phyloP scores from a whole-genome alignment of 2,797 vertebrate species.

The Centropyge bicolor region DNA sequence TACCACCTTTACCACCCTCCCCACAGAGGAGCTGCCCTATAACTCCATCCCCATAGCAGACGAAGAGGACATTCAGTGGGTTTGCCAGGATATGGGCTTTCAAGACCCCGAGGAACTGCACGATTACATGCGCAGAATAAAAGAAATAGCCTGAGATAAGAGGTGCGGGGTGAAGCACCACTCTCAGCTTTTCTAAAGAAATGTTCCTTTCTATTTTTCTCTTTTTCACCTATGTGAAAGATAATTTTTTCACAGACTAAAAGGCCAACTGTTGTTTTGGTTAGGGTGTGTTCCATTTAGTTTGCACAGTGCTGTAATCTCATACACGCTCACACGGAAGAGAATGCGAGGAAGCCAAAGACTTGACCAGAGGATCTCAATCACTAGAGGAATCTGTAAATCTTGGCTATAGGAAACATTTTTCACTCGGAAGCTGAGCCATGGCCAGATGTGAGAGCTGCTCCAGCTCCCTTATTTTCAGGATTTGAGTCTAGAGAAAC shows the following conservation, averaged over 20 bases:
- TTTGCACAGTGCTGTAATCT: slow-evolving; percentile 86
- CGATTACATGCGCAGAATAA: slow-evolving; percentile 97
- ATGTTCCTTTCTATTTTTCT: slow-evolving; percentile 84
- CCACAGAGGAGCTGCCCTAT: slow-evolving; percentile 95
- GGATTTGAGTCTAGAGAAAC: slow-evolving; percentile 33
- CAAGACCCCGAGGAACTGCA: slow-evolving; percentile 95
- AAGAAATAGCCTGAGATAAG: slow-evolving; percentile 93
- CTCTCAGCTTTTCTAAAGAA: slow-evolving; percentile 77
- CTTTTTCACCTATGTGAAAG: slow-evolving; percentile 84
- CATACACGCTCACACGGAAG: slow-evolving; percentile 76
- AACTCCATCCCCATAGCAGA: slow-evolving; percentile 96
- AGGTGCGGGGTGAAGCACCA: slow-evolving; percentile 32
- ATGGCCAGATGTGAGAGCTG: slow-evolving; percentile 60
- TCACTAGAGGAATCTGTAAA: slow-evolving; percentile 70
- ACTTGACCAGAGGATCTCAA: slow-evolving; percentile 73
- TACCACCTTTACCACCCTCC: slow-evolving; percentile 96
- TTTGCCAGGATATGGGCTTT: slow-evolving; percentile 97
- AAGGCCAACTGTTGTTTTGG: slow-evolving; percentile 77
- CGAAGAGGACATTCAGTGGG: slow-evolving; percentile 98
- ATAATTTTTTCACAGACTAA: slow-evolving; percentile 80
- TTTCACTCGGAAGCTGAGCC: slow-evolving; percentile 70
- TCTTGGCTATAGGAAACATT: slow-evolving; percentile 62
- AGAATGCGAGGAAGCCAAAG: slow-evolving; percentile 81
- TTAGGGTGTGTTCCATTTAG: slow-evolving; percentile 75
- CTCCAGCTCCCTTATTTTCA: slow-evolving; percentile 54